Evolutionary conservation across 2,113 vertebrate species (phyloP).

Genomic region (Budorcas taxicolor): DNA sequence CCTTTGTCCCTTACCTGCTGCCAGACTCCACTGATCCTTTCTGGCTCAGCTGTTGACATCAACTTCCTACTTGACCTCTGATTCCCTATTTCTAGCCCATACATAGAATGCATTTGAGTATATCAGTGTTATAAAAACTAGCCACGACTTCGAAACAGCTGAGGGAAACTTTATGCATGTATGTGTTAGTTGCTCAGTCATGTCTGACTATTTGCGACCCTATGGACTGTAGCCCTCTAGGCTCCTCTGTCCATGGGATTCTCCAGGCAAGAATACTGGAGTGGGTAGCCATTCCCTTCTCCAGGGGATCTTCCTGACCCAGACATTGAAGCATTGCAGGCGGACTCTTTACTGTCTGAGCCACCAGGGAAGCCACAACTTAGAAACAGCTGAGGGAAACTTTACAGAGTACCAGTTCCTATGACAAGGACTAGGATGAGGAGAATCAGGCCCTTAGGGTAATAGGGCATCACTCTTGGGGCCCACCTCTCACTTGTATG

Average conservation of each 20-base stretch:
- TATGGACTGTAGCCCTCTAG: background rate
- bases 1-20: background rate
- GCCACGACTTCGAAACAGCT: background rate
- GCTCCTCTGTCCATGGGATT: background rate
- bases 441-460: too few species aligned
- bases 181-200: background rate
- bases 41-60: background rate
- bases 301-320: background rate
- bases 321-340: background rate
- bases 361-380: background rate
- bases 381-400: background rate
- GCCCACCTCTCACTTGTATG: background rate
- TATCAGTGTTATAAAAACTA: background rate
- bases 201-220: background rate
- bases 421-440: too few species aligned
- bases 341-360: background rate
- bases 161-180: background rate
- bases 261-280: background rate
- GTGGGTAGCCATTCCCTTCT: background rate
- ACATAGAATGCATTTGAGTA: background rate
- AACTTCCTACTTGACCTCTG: background rate
- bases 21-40: background rate
- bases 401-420: background rate
- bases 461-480: background rate
- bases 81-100: background rate